Evolutionary conservation across 2,113 vertebrate species (phyloP).

Genomic region (Aramus guarauna): DNA sequence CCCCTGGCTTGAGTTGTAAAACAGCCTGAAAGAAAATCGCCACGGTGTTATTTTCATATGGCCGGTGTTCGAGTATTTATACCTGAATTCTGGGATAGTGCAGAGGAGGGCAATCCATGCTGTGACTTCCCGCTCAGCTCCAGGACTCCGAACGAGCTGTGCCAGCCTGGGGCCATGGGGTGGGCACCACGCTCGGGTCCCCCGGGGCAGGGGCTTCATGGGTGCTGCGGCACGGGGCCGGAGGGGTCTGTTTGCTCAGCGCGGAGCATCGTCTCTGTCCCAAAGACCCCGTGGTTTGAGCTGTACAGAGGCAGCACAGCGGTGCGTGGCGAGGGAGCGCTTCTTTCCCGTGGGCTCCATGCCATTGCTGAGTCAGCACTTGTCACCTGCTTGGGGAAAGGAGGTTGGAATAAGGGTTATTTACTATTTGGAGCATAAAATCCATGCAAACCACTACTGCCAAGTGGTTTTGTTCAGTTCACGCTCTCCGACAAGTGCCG

Average conservation of each 20-base stretch:
- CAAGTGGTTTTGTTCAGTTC: neutral
- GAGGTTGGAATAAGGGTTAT: neutral
- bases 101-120: fast-evolving
- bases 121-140: neutral
- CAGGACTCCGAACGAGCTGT: neutral
- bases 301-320: neutral
- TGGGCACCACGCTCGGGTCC: fast-evolving
- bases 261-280: neutral
- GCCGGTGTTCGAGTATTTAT: neutral
- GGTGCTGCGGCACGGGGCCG: fast-evolving
- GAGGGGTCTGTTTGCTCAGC: fast-evolving
- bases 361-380: neutral
- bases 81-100: neutral
- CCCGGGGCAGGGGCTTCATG: neutral
- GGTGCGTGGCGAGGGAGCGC: neutral
- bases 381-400: neutral
- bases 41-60: fast-evolving
- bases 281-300: neutral
- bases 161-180: neutral
- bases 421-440: neutral
- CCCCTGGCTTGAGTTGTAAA: neutral
- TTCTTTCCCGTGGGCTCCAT: fast-evolving
- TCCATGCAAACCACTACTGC: neutral
- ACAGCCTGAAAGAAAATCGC: neutral
- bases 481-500: neutral